Evolutionary conservation across 2,888 invertebrate species (phyloP), one percentile per base, ranked within the genome.

Genomic region (Metellina segmentata): DNA sequence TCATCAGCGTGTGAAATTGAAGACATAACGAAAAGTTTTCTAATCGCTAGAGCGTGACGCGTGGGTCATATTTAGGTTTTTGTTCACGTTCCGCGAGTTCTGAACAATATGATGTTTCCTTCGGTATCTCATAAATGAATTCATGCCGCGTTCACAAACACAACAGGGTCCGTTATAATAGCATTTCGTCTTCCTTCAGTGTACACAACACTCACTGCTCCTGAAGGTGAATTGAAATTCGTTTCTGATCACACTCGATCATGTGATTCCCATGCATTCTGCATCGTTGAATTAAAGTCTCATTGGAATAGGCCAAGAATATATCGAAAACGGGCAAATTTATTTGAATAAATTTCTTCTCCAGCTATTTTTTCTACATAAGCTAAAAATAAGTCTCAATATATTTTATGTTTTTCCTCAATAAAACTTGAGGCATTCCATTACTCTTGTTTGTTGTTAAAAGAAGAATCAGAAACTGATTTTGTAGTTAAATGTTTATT

Each of bases 1-100:
- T 61, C 83, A 83, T 34, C 72, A 79, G 72, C 51, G 87, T 87
- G 87, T 78, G 53, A 81, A 85, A 90, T 85, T 74, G 81, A 79
- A 82, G 72, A 75, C 75, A 86, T 79, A 72, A 53, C 70, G 72
- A 70, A 71, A 87, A 87, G 87, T 71, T 71, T 87, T 53, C 49
- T 81, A 77, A 11, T 70, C 79, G 74, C 1, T 34, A 71, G 81
- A 71, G 86, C 81, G 86, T 86, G 75, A 86, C 90, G 90, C 81
- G 71, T 71, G 81, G 75, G 81, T 20, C 82, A 71, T 19, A 86
- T 78, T 82, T 81, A 48, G 51, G 75, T 70, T 77, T 49, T 70
- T 69, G 70, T 74, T 61, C 81, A 77, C 77, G 86, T 71, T 9
- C 51, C 81, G 71, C 19, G 48, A 86, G 69, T 19, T 82, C 49